Percentiles rank a stretch among this genome's conserved stretches.
Conservation (phyloP, 1,140 invertebrate species). For the Caenorhabditis remanei region DNA sequence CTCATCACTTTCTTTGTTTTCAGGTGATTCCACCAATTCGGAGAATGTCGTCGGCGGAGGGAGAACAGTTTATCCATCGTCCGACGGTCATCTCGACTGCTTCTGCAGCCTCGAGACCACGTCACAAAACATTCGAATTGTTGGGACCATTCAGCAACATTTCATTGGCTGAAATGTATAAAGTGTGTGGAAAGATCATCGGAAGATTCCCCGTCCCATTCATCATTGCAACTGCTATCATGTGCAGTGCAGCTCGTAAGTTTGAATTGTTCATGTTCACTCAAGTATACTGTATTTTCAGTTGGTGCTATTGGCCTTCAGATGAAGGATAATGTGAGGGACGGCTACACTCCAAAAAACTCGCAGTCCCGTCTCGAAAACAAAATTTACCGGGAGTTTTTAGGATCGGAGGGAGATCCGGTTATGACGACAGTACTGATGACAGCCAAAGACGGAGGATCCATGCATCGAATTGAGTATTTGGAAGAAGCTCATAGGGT, state of each 20-base stretch:
- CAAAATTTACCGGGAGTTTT: constrained; percentile 71
- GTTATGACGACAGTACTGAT: constrained; percentile 66
- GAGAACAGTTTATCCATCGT: constrained; percentile 14
- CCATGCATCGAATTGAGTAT: constrained; percentile 67
- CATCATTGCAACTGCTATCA: constrained; percentile 18
- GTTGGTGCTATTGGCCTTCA: constrained; percentile 70
- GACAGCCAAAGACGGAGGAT: constrained; percentile 66
- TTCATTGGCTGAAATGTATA: constrained; percentile 34
- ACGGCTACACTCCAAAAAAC: constrained; percentile 71
- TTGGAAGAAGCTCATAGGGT: constrained; percentile 69
- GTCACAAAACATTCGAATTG: constrained; percentile 22
- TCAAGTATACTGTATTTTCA: constrained; percentile 37
- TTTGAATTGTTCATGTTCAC: not conserved
- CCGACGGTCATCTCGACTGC: constrained; percentile 30
- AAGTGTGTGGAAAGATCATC: constrained; percentile 18
- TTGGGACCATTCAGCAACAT: constrained; percentile 32
- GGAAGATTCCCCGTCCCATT: constrained; percentile 11
- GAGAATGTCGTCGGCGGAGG: constrained; percentile 13
- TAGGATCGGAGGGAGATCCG: constrained; percentile 67
- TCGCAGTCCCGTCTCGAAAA: constrained; percentile 72
- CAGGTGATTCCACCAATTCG: not conserved
- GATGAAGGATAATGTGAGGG: constrained; percentile 67
- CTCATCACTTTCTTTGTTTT: not conserved
- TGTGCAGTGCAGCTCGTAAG: constrained; percentile 16
- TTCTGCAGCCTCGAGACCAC: constrained; percentile 8